These are phyloP conservation scores for Chelon auratus DNA, from an alignment of 2,797 vertebrate genomes.

Conservation along the genomic window DNA sequence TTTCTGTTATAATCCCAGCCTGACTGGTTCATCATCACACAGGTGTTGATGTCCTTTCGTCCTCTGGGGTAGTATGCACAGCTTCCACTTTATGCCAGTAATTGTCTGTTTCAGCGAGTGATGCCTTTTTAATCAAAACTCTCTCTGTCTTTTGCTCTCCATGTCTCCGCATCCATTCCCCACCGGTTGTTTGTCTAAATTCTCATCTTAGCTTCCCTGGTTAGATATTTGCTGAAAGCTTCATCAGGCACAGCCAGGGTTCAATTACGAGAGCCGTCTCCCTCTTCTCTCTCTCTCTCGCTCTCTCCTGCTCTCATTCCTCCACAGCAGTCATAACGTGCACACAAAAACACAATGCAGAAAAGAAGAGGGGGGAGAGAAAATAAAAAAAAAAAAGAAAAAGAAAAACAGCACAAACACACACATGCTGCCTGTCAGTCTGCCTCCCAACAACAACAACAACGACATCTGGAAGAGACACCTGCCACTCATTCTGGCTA, in stretches of 20 bases:
- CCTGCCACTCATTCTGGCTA: constrained; percentile 71
- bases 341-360: constrained; percentile 27
- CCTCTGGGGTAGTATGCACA: constrained; percentile 29
- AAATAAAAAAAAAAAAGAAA: background rate
- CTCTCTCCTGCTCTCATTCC: constrained; percentile 31
- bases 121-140: constrained; percentile 61
- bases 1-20: constrained; percentile 21
- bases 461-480: constrained; percentile 66
- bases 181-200: constrained; percentile 69
- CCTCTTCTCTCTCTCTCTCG: constrained; percentile 33
- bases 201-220: constrained; percentile 57
- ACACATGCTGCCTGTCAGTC: constrained; percentile 65
- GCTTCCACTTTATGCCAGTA: constrained; percentile 34
- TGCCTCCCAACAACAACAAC: constrained; percentile 56
- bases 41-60: constrained; percentile 41
- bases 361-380: background rate
- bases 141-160: constrained; percentile 18
- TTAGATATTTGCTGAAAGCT: constrained; percentile 74
- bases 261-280: constrained; percentile 70
- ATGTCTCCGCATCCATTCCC: constrained; percentile 41
- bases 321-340: constrained; percentile 32
- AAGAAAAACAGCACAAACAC: constrained; percentile 23
- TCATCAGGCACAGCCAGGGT: constrained; percentile 74
- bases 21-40: constrained; percentile 45
- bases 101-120: constrained; percentile 56